Percentiles rank a stretch among this genome's conserved stretches.
phyloP scores from a whole-genome alignment of 2,888 invertebrate genomes.

The Campoletis raptor region DNA sequence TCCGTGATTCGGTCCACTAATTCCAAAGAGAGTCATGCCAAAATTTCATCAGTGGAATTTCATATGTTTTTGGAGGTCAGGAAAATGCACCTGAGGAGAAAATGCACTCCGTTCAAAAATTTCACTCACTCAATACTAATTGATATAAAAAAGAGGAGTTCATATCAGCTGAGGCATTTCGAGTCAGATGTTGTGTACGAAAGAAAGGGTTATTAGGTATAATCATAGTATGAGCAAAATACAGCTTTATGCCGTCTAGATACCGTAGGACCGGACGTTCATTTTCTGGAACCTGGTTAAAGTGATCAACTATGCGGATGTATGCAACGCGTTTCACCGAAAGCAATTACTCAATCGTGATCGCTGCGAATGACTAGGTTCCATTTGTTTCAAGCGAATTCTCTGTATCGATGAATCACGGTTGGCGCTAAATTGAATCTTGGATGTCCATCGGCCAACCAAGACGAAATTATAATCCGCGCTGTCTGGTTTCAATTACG shows the following conservation, averaged over 20 bases:
- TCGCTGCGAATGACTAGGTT: conserved; percentile 46
- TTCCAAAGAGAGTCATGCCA: no score
- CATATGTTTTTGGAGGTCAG: no score
- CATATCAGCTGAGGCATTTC: background rate
- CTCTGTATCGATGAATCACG: conserved; percentile 33
- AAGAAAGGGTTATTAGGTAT: background rate
- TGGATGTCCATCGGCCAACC: conserved; percentile 48
- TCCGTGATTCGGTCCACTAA: no score
- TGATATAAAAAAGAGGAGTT: background rate
- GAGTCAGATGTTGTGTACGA: background rate
- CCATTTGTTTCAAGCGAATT: conserved; percentile 25
- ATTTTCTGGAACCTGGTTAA: conserved; percentile 36
- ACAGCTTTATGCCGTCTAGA: background rate
- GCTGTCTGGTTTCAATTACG: conserved; percentile 75
- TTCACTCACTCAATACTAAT: background rate
- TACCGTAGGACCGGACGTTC: conserved; percentile 4
- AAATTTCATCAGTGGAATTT: no score
- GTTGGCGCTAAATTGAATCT: conserved; percentile 48
- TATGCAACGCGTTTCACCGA: conserved; percentile 42
- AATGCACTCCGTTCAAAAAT: background rate
- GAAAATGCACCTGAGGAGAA: no score
- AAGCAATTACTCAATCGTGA: conserved; percentile 66
- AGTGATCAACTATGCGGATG: conserved; percentile 36
- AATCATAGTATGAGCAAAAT: conserved; percentile 6
- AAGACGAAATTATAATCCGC: conserved; percentile 64